These are phyloP conservation scores for Mythimna albipuncta DNA, from an alignment of 2,888 invertebrate genomes.

Conservation along the genomic window DNA sequence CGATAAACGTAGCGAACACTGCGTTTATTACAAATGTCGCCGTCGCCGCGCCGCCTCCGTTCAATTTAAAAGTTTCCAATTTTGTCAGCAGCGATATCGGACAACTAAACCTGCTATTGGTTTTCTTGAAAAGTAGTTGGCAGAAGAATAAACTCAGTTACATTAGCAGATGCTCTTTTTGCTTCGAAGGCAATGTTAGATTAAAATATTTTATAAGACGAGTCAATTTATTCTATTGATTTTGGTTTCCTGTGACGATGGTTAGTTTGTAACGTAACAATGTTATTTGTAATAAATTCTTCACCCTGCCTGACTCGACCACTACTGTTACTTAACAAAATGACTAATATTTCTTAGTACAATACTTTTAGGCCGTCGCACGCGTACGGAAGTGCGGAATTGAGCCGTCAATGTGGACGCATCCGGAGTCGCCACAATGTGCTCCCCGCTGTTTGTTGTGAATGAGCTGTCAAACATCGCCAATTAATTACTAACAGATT, in stretches of 20 bases:
- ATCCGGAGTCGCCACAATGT: conserved; percentile 79
- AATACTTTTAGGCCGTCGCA: conserved; percentile 53
- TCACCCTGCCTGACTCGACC: conserved; percentile 13
- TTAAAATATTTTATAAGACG: not conserved
- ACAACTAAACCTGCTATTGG: conserved; percentile 67
- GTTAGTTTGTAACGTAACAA: conserved; percentile 9
- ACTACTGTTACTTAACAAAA: conserved; percentile 40
- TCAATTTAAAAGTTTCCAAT: conserved; percentile 74
- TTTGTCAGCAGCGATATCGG: conserved; percentile 60
- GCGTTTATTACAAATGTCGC: conserved; percentile 74
- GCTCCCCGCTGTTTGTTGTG: conserved; percentile 88
- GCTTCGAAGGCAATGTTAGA: not conserved
- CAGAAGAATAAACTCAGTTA: not conserved
- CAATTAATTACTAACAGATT: conserved; percentile 82
- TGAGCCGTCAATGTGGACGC: conserved; percentile 83
- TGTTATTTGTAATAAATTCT: conserved; percentile 27
- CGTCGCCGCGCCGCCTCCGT: conserved; percentile 68
- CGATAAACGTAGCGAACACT: conserved; percentile 78
- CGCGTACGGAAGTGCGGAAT: conserved; percentile 81
- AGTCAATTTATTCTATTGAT: not conserved
- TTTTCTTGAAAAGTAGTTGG: conserved; percentile 28
- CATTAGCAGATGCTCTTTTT: not conserved
- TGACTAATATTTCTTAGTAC: conserved; percentile 48
- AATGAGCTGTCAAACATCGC: conserved; percentile 83
- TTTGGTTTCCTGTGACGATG: not conserved